Evolutionary conservation across 2,113 vertebrate species (phyloP).

Genomic region (Ammospiza nelsoni): DNA sequence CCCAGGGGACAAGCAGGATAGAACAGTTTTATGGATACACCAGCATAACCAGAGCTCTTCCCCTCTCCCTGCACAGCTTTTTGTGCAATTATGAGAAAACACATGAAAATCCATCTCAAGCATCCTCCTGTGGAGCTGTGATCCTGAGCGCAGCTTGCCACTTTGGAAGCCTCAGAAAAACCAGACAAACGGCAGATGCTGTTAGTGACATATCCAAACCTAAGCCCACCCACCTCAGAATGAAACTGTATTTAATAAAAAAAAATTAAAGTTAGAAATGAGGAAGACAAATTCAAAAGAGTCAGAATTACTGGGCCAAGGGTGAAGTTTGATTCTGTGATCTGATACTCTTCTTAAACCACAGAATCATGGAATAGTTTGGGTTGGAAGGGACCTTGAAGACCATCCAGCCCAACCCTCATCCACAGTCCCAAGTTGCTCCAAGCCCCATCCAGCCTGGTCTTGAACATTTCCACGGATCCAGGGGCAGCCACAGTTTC

Average conservation of each 20-base stretch:
- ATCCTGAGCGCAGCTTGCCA: rapidly evolving
- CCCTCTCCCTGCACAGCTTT: rapidly evolving
- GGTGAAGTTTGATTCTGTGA: neutral
- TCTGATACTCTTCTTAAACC: neutral
- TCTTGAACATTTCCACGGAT: neutral
- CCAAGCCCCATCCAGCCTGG: neutral
- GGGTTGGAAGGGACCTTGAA: neutral
- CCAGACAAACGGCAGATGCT: neutral
- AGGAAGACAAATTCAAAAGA: neutral
- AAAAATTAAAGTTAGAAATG: neutral
- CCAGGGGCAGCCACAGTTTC: neutral
- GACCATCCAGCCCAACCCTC: neutral
- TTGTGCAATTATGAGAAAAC: neutral
- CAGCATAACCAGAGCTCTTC: neutral
- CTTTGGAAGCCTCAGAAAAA: neutral
- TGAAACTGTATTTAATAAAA: neutral
- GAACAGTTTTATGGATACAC: neutral
- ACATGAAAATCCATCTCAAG: neutral
- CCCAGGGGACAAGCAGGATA: rapidly evolving
- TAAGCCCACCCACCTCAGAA: neutral
- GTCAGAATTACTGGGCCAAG: neutral
- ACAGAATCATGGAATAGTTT: neutral
- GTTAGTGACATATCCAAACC: neutral
- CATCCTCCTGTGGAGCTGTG: neutral
- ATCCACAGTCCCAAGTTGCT: neutral